A percentile compares a stretch with the other conserved stretches of the same genome.
Evolutionary conservation across 2,888 invertebrate genomes (phyloP).

Genomic region (Nomada goodeniana): DNA sequence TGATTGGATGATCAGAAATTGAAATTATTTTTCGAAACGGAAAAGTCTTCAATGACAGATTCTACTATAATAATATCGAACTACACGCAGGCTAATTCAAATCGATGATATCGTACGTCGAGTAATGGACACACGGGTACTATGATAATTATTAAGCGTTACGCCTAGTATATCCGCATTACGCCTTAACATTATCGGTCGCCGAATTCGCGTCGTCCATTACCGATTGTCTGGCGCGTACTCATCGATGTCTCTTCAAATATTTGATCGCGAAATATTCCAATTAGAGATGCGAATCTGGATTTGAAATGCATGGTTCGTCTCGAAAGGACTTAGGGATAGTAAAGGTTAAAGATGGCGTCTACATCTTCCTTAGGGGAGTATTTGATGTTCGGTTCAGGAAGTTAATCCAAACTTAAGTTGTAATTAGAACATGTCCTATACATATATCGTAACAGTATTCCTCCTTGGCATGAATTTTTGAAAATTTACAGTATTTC

Average conservation of each 20-base stretch:
- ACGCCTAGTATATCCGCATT: not conserved
- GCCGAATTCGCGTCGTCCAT: conserved; percentile 2
- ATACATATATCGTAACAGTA: too few relatives aligned
- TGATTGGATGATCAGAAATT: too few relatives aligned
- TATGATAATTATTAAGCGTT: conserved; percentile 37
- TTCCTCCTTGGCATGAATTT: too few relatives aligned
- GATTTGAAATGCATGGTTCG: not conserved
- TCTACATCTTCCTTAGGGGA: not conserved
- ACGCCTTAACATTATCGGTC: conserved; percentile 43
- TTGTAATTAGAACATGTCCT: not conserved
- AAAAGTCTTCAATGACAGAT: not conserved
- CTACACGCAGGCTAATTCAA: not conserved
- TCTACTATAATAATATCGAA: conserved; percentile 1
- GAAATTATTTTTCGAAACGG: not conserved
- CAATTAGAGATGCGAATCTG: not conserved
- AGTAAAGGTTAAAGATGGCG: not conserved
- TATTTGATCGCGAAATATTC: conserved; percentile 7
- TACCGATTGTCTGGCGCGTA: conserved; percentile 20
- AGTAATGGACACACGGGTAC: not conserved
- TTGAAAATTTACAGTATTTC: too few relatives aligned
- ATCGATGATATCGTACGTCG: not conserved
- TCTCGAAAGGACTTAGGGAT: conserved; percentile 9
- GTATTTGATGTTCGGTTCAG: not conserved
- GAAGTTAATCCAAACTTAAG: not conserved
- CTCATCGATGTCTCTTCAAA: conserved; percentile 10